Base-by-base conservation (phyloP, 2,888 invertebrate species). In the Ectemnius continuus region DNA sequence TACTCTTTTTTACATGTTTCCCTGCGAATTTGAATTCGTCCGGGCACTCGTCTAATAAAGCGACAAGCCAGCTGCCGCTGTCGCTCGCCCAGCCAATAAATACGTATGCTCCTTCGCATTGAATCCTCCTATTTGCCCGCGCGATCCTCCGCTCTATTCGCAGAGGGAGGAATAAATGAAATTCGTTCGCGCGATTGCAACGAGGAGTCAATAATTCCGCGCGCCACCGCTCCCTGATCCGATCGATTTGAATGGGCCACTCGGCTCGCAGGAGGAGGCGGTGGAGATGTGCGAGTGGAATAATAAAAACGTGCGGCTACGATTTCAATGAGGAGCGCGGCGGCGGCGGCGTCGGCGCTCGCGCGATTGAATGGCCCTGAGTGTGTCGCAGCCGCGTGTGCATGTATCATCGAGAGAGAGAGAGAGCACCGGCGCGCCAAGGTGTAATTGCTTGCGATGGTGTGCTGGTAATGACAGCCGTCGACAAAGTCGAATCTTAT, bases 401-500 rank as follows among this genome's bases (percentile, higher is more conserved):
- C 16, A 48, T 23, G 63, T 71, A 73, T 76, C 78, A 66, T 70
- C 52, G 61, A 4, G 36, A 36, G 20, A 20, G 20, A 20, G 20
- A 23, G 23, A 23, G 23, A 23, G 36, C 4, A 36, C 36, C 36
- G 36, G 11, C 36, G 8, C 5, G 11, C 36, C 36, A 36, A 36
- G 36, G 36, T 36, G 36, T 36, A 36, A 36, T 36, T 52, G 16
- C 52, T 52, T 60, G 66, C 61, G 63, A 73, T 36, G 59, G 5
- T 46, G 5, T 46, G 63, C 60, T 65, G 28, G 65, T 70, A 79
- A 79, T 71, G 70, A 78, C 61, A 57, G 23, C 46, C 65, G 46
- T 73, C 68, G 64, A 36, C 36, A 8, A 36, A 84, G 68, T 79
- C 80, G 8, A 36, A 77, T 77, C 70, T 76, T 73, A 78, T 79